Percentiles rank a stretch among this genome's conserved stretches.
Conservation (phyloP, 2,113 vertebrate species). For the Chaetodon auriga region DNA sequence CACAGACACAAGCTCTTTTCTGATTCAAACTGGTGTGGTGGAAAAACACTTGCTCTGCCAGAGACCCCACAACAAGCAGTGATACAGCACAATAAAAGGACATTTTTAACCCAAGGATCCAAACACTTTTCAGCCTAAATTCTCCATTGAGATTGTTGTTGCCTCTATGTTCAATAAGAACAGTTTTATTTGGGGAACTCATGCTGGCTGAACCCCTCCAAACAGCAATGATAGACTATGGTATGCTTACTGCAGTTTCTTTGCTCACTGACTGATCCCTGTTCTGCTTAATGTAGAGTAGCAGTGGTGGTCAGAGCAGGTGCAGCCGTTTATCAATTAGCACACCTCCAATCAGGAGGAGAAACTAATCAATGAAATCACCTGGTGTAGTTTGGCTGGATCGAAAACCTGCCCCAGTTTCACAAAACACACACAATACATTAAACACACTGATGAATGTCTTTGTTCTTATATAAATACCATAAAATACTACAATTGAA, state of each 20-base stretch:
- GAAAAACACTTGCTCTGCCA: constrained; percentile 63
- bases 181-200: neutral
- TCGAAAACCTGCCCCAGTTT: neutral
- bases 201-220: neutral
- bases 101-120: neutral
- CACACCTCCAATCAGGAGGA: constrained; percentile 6
- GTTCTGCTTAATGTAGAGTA: neutral
- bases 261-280: neutral
- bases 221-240: neutral
- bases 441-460: neutral
- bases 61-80: constrained; percentile 38
- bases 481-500: constrained; percentile 13
- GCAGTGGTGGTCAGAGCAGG: constrained; percentile 10
- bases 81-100: constrained; percentile 38
- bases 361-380: constrained; percentile 17
- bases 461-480: constrained; percentile 11
- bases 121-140: neutral
- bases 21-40: neutral
- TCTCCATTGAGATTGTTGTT: neutral
- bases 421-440: constrained; percentile 2
- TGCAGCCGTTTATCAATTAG: neutral
- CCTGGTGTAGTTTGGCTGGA: neutral
- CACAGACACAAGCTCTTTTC: too few species aligned
- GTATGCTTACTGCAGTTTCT: neutral
- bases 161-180: neutral